Evolutionary conservation across 2,797 vertebrate species (phyloP).

Genomic region (Semaprochilodus insignis): DNA sequence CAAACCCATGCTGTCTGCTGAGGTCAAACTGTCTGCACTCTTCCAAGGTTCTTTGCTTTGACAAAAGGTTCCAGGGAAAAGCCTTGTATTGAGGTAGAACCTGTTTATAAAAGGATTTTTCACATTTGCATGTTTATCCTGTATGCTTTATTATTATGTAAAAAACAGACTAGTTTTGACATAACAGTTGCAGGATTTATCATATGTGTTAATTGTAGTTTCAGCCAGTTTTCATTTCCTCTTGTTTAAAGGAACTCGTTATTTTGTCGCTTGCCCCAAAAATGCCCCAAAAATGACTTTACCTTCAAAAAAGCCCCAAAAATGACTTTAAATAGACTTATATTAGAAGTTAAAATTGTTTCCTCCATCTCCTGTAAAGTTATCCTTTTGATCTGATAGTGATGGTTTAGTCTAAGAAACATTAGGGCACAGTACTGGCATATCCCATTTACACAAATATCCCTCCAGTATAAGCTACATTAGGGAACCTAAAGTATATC

Average conservation of each 20-base stretch:
- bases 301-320: too few species aligned
- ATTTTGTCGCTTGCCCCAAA: too few species aligned
- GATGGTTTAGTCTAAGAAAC: not conserved
- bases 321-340: too few species aligned
- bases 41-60: not conserved
- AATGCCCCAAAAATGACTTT: too few species aligned
- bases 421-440: too few species aligned
- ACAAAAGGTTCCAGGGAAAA: not conserved
- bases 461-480: not conserved
- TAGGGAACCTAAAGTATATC: not conserved
- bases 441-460: not conserved
- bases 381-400: too few species aligned
- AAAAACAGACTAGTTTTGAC: not conserved
- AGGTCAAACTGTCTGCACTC: conserved; percentile 35
- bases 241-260: not conserved
- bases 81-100: not conserved
- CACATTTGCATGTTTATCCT: not conserved
- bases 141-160: not conserved
- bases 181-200: not conserved
- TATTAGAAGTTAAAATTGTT: not conserved
- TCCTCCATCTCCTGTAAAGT: too few species aligned
- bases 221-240: not conserved
- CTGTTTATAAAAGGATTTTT: not conserved
- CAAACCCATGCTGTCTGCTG: conserved; percentile 48
- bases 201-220: not conserved